phyloP scores from a whole-genome alignment of 2,113 vertebrate species.

The Orcinus orca region DNA sequence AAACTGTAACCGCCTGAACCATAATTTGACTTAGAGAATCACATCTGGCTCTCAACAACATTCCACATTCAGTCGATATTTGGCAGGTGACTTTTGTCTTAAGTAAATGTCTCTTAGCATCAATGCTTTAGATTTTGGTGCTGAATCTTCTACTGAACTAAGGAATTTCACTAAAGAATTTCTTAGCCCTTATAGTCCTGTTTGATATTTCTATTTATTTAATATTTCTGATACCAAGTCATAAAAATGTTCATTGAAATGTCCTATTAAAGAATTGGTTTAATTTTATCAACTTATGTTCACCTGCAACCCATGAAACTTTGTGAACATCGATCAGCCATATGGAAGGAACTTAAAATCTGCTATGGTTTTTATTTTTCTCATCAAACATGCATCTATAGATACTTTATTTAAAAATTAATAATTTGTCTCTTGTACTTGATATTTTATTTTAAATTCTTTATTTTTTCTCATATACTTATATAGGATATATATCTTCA shows the following conservation, averaged over 20 bases:
- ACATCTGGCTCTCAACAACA: background rate
- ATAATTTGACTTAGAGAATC: background rate
- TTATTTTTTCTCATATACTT: background rate
- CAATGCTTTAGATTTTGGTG: background rate
- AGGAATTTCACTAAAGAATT: background rate
- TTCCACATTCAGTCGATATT: background rate
- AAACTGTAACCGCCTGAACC: background rate
- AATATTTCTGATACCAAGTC: background rate
- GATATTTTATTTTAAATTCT: background rate
- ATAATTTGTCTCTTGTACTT: background rate
- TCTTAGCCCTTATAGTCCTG: background rate
- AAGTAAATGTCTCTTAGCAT: background rate
- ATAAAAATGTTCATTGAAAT: background rate
- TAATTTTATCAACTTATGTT: background rate
- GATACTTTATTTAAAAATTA: background rate
- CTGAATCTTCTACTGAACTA: background rate
- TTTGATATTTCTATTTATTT: background rate
- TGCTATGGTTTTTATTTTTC: background rate
- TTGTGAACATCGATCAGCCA: background rate
- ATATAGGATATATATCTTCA: background rate
- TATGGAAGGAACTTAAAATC: background rate
- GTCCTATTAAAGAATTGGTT: background rate
- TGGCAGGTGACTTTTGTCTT: background rate
- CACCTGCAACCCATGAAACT: background rate
- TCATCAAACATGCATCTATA: background rate